Evolutionary conservation across 2,888 invertebrate species (phyloP), one percentile per base, ranked within the genome.

Genomic region (Ischnura elegans): DNA sequence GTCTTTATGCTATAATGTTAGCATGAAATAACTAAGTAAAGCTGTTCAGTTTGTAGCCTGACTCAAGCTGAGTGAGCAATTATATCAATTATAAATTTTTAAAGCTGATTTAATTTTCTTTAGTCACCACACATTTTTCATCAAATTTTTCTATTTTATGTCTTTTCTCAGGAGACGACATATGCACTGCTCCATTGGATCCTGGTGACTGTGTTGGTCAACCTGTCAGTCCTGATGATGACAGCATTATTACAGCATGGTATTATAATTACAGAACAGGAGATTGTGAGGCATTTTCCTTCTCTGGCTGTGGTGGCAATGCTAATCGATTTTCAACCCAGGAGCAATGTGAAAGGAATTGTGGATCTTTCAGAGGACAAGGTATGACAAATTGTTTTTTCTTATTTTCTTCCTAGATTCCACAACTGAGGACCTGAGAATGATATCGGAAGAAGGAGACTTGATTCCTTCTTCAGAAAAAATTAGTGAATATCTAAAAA

Each of bases 231-330:
- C 90, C 90, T 66, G 90, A 90, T 90, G 61, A 90, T 66, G 90
- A 90, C 13, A 90, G n/a, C 45, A 66, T 61, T 29, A 66, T 90
- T 25, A 61, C 90, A 43, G 90, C 90, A n/a, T 97, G 97, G 96
- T 98, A 97, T 96, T 99, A 97, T 96, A 97, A 98, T 95, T 95
- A 96, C 25, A 95, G 95, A 0, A 96, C 96, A 0, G 97, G 97
- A 25, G 96, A 96, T 66, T 99, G 99, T 95, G 96, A 96, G 93
- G 96, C 97, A 94, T 99, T 98, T 96, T 96, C 96, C 1, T 99
- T 98, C 95, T 97, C 98, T 66, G 99, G 99, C 94, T 99, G 99
- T 95, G 97, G 96, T 66, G 99, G 99, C 55, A 98, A 98, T 95
- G 97, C 98, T 93, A 99, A 99, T 96, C 96, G 98, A 93, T 99